Evolutionary conservation across 2,797 vertebrate species (phyloP), one percentile per base, ranked within the genome.

Genomic region (Enteromius viviparus): DNA sequence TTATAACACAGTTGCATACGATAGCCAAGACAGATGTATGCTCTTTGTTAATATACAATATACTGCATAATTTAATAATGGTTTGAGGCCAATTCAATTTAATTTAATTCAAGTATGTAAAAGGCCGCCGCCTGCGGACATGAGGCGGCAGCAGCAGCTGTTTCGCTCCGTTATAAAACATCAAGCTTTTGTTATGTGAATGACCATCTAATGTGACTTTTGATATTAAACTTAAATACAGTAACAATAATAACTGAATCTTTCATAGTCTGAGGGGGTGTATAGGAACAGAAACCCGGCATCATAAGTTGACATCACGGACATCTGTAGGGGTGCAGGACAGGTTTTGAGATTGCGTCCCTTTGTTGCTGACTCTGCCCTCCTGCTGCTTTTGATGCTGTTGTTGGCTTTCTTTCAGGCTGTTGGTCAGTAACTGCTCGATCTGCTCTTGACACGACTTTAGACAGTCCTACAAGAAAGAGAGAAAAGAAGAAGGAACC

Each of bases 371-470:
- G 76, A 92, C 94, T 86, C 88, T 69, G 84, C 84, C 83, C 3
- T 45, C 82, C 77, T 90, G 90, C 79, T 87, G 90, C 51, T 90
- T 87, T 77, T 85, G 87, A 84, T 77, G 75, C 10, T 32, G 76
- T 11, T 92, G 92, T 84, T 90, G 92, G 66, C 89, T 92, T 88
- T 92, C 87, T 90, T 92, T 90, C 89, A 99, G 96, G 91, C 93
- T 98, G 90, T 89, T 95, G 71, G 96, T 92, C 89, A 99, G 93
- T 90, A 98, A 94, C 0, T 95, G 95, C 91, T 99, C 97, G 0
- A 99, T 99, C 93, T 98, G 97, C 92, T 99, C 97, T 92, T 99
- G 98, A 93, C 98, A 99, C 42, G 95, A 96, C 93, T 95, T 97
- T 92, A 99, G 95, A 92, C 96, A 98, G 84, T 99, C 97, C 98